Evolutionary conservation across 2,797 vertebrate species (phyloP).

Genomic region (Hafferia zeledoni): DNA sequence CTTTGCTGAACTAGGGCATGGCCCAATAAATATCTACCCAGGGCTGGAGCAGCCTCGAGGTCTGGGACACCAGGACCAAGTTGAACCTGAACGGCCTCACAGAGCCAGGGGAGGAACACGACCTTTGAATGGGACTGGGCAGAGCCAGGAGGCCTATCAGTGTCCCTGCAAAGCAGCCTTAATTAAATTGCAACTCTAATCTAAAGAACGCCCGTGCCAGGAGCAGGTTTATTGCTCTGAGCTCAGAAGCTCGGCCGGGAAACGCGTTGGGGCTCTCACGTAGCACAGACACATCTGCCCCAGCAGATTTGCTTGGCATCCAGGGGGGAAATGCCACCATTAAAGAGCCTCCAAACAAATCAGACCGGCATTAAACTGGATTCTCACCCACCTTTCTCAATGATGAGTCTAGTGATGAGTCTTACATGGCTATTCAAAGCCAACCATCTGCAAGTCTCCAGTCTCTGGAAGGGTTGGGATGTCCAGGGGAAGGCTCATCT

Average conservation of each 20-base stretch:
- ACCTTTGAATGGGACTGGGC: constrained; percentile 38
- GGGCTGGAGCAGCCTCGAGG: background rate
- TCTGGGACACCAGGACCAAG: background rate
- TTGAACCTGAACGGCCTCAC: background rate
- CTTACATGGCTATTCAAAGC: background rate
- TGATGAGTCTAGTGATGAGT: background rate
- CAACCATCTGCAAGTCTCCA: background rate
- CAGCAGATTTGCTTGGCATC: background rate
- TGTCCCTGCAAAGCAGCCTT: background rate
- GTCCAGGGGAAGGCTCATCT: background rate
- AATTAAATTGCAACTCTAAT: constrained; percentile 33
- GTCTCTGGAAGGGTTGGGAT: background rate
- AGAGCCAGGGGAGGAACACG: background rate
- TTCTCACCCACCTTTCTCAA: background rate
- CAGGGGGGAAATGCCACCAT: background rate
- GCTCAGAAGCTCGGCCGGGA: background rate
- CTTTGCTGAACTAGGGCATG: background rate
- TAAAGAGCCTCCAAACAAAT: background rate
- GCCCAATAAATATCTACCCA: background rate
- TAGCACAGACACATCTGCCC: background rate
- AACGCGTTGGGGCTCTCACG: background rate
- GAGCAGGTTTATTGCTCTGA: constrained; percentile 38
- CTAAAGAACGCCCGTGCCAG: background rate
- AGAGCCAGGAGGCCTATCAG: constrained; percentile 15
- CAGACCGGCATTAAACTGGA: background rate